A percentile compares a stretch with the other conserved stretches of the same genome.
phyloP scores from a whole-genome alignment of 2,888 invertebrate species.

The Ennomos fuscantarius region DNA sequence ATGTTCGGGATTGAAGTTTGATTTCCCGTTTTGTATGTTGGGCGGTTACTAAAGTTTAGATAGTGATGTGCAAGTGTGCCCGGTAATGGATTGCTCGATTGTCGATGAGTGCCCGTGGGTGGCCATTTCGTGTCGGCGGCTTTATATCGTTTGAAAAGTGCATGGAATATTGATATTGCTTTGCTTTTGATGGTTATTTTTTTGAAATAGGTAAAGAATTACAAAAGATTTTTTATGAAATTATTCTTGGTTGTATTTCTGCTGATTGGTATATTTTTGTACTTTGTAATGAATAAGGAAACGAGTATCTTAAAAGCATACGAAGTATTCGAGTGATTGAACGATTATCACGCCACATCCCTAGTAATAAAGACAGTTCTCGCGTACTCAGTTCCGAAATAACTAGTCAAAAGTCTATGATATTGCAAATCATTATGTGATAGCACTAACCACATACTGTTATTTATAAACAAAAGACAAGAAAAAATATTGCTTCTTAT shows the following conservation, averaged over 20 bases:
- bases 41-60: constrained; percentile 41
- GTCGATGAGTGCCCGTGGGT: constrained; percentile 68
- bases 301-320: neutral
- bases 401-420: no score
- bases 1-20: rapidly evolving
- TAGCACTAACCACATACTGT: no score
- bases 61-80: constrained; percentile 51
- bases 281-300: neutral
- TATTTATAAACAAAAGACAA: no score
- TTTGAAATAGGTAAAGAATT: constrained; percentile 6
- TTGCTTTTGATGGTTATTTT: constrained; percentile 22
- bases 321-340: no score
- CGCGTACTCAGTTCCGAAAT: no score
- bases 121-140: constrained; percentile 67
- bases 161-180: constrained; percentile 60
- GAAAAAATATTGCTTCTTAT: no score
- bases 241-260: no score
- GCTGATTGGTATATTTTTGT: neutral
- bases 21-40: constrained; percentile 13
- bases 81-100: constrained; percentile 72
- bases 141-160: constrained; percentile 62
- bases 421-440: no score
- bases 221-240: no score
- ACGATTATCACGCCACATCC: no score
- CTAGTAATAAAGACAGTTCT: no score